Percentiles rank a stretch among this genome's conserved stretches.
These are phyloP conservation scores for Scaptomyza tumidula DNA, from an alignment of 2,888 invertebrate genomes.

Conservation along the genomic window DNA sequence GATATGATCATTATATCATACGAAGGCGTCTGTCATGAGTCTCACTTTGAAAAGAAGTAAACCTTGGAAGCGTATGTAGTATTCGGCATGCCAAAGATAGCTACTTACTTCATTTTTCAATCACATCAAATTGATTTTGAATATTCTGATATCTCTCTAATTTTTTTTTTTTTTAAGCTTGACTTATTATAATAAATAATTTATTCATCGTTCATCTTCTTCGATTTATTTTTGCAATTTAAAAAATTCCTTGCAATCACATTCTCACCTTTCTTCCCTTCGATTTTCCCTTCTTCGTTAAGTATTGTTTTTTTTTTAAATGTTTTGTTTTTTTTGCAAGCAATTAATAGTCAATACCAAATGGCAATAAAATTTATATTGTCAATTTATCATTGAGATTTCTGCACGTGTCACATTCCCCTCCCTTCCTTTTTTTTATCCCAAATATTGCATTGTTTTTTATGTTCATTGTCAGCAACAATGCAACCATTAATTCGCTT, in stretches of 20 bases:
- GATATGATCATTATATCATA: too few relatives aligned
- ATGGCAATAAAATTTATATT: conserved; percentile 67
- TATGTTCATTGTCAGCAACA: conserved; percentile 43
- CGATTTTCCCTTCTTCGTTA: neutral
- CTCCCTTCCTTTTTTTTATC: conserved; percentile 21
- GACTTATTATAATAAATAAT: too few relatives aligned
- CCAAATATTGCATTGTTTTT: conserved; percentile 41
- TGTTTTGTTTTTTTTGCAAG: conserved; percentile 24
- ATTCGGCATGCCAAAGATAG: too few relatives aligned
- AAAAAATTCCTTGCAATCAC: neutral
- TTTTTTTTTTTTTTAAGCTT: too few relatives aligned
- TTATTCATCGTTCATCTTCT: too few relatives aligned
- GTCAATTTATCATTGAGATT: conserved; percentile 67
- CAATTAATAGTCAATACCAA: conserved; percentile 72
- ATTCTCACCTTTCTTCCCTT: too few relatives aligned
- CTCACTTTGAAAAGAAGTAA: too few relatives aligned
- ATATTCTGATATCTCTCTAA: too few relatives aligned
- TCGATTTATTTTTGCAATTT: neutral
- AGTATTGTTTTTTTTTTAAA: neutral
- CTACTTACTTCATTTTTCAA: too few relatives aligned
- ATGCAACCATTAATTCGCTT: conserved; percentile 72
- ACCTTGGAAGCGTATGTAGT: too few relatives aligned
- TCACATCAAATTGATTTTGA: too few relatives aligned
- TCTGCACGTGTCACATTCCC: conserved; percentile 70
- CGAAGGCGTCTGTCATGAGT: too few relatives aligned